These are phyloP conservation scores for Heliconius nattereri DNA, from an alignment of 1,140 invertebrate species.

Conservation along the genomic window DNA sequence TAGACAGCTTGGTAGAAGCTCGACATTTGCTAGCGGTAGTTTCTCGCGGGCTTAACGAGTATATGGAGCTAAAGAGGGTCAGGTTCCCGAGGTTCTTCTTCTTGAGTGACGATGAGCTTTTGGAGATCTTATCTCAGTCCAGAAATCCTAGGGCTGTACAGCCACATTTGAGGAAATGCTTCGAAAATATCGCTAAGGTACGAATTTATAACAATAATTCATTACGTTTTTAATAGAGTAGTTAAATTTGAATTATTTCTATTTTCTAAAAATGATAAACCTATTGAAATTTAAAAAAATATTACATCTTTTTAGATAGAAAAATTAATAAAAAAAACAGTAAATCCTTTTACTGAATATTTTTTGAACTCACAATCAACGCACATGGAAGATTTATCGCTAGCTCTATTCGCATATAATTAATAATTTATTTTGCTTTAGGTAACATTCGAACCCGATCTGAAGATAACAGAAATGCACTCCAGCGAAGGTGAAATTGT, in stretches of 20 bases:
- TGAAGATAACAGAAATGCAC: conserved; percentile 89
- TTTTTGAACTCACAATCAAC: too few relatives aligned
- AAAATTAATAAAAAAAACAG: too few relatives aligned
- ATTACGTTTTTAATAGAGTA: not conserved
- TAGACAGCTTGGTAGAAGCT: conserved; percentile 86
- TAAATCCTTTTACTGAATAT: too few relatives aligned
- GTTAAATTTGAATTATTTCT: too few relatives aligned
- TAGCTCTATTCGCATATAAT: too few relatives aligned
- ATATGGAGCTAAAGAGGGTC: conserved; percentile 87
- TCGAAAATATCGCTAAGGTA: conserved; percentile 88
- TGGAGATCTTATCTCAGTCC: conserved; percentile 89
- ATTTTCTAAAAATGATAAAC: too few relatives aligned
- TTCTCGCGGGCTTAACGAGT: conserved; percentile 87
- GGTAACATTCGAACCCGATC: conserved; percentile 86
- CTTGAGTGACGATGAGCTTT: conserved; percentile 88
- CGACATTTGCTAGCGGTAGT: conserved; percentile 86
- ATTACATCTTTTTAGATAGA: too few relatives aligned
- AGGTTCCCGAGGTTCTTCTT: conserved; percentile 90
- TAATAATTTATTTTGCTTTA: conserved; percentile 37
- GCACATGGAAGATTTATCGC: too few relatives aligned
- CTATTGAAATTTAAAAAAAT: too few relatives aligned
- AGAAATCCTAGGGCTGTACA: conserved; percentile 88
- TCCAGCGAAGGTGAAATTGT: conserved; percentile 90
- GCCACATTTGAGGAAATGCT: conserved; percentile 90
- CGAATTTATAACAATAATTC: not conserved